Percentiles rank a stretch among this genome's conserved stretches.
Evolutionary conservation across 92 coral and sea anemone species (phyloP).

Genomic region (Zoanthus sociatus): DNA sequence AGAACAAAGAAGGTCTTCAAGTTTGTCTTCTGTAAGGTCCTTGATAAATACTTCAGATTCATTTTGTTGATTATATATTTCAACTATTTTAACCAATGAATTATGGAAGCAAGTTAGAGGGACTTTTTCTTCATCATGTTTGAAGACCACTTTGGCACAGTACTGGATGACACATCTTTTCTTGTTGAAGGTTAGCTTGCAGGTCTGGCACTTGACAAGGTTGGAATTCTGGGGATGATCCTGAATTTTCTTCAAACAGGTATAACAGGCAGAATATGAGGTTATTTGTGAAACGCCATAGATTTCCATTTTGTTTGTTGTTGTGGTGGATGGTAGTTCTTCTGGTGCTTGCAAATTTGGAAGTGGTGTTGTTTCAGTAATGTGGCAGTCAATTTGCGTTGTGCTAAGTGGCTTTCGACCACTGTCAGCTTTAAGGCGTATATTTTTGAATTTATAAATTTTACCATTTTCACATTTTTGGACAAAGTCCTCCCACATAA

Average conservation of each 20-base stretch:
- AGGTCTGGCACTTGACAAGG: constrained; percentile 13
- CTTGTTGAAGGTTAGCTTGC: constrained; percentile 8
- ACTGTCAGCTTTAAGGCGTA: constrained; percentile 30
- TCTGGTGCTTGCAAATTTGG: constrained; percentile 34
- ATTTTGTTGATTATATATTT: constrained; percentile 19
- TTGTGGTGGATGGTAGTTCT: constrained; percentile 31
- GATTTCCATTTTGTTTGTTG: constrained; percentile 20
- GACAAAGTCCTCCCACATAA: constrained; percentile 40
- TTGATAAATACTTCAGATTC: constrained; percentile 14
- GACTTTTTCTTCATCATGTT: constrained; percentile 20
- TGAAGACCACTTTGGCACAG: constrained; percentile 8
- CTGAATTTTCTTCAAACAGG: neutral
- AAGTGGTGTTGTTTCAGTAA: constrained; percentile 12
- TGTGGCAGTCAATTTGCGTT: constrained; percentile 16
- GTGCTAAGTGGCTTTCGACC: constrained; percentile 11
- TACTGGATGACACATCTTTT: constrained; percentile 21
- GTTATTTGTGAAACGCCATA: neutral
- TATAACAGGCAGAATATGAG: constrained; percentile 1
- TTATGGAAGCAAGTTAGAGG: constrained; percentile 17
- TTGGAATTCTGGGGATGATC: neutral
- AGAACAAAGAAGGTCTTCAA: constrained; percentile 17
- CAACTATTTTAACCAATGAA: constrained; percentile 23
- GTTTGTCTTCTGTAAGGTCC: constrained; percentile 9
- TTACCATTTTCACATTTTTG: constrained; percentile 3
- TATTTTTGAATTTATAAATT: constrained; percentile 24